Percentiles rank a stretch among this genome's conserved stretches.
phyloP scores from a whole-genome alignment of 2,113 vertebrate genomes.

The Eudyptes chrysolophus region DNA sequence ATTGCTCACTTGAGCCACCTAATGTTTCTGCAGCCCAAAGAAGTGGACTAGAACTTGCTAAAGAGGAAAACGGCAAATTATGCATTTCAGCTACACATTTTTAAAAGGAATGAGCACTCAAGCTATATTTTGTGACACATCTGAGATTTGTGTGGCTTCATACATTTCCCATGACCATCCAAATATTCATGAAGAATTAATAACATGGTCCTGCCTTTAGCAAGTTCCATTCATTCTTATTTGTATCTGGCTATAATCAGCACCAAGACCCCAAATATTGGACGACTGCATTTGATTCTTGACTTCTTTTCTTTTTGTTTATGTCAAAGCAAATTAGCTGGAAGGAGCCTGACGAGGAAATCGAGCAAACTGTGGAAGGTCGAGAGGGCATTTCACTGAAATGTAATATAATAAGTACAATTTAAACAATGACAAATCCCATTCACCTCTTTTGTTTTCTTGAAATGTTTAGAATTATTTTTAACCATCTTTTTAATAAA shows the following conservation, averaged over 20 bases:
- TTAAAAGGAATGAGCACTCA: background rate
- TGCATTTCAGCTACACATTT: background rate
- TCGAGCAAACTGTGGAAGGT: conserved; percentile 59
- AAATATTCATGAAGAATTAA: conserved; percentile 65
- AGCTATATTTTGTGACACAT: background rate
- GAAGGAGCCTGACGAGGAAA: conserved; percentile 64
- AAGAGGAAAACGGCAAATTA: background rate
- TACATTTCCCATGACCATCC: conserved; percentile 56
- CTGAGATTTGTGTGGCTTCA: conserved; percentile 13
- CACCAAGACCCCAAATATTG: conserved; percentile 32
- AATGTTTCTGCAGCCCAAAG: background rate
- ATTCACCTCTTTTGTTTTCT: conserved; percentile 66
- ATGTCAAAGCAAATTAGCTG: conserved; percentile 65
- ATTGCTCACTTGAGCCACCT: background rate
- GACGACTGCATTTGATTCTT: conserved; percentile 47
- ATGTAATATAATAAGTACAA: conserved; percentile 67
- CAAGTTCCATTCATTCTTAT: conserved; percentile 59
- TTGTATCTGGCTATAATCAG: conserved; percentile 66
- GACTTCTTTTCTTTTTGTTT: conserved; percentile 52
- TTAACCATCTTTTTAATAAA: conserved; percentile 65
- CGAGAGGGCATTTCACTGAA: conserved; percentile 55
- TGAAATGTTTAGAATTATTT: conserved; percentile 70
- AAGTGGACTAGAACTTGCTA: background rate
- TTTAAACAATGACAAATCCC: conserved; percentile 66
- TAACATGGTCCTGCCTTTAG: conserved; percentile 55